A percentile compares a stretch with the other conserved stretches of the same genome.
Conservation (phyloP, 1,140 invertebrate genomes). For the Streblospio benedicti region DNA sequence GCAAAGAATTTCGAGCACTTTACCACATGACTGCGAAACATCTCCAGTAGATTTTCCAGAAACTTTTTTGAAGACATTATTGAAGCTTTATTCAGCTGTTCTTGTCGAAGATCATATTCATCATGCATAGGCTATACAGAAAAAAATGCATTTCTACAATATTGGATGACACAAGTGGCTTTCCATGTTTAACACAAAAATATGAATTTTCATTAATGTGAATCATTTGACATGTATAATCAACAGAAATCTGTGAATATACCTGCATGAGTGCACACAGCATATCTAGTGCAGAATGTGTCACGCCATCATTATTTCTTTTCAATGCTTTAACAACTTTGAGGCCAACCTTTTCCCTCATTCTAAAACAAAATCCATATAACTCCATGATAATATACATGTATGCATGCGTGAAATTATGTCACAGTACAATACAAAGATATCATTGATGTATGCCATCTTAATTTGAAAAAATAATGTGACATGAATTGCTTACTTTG, state of each 20-base stretch:
- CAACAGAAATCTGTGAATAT: no score
- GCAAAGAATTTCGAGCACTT: slow-evolving; percentile 21
- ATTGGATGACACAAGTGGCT: no score
- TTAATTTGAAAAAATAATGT: no score
- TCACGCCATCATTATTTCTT: slow-evolving; percentile 76
- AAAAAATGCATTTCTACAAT: slow-evolving; percentile 1
- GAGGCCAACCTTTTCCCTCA: slow-evolving; percentile 86
- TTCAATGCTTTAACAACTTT: slow-evolving; percentile 87
- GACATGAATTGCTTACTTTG: slow-evolving; percentile 54
- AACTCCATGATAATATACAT: slow-evolving; percentile 7
- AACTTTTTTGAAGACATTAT: slow-evolving; percentile 86
- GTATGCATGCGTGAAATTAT: background rate
- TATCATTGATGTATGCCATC: no score
- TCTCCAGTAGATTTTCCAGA: slow-evolving; percentile 82
- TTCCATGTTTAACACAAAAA: background rate
- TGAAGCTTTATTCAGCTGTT: slow-evolving; percentile 95
- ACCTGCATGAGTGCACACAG: slow-evolving; percentile 91
- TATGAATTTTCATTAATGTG: no score
- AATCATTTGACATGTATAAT: no score
- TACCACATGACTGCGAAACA: slow-evolving; percentile 92
- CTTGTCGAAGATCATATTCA: slow-evolving; percentile 85
- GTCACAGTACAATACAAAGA: no score
- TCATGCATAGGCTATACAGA: slow-evolving; percentile 78
- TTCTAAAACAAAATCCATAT: slow-evolving; percentile 51
- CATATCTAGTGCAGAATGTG: slow-evolving; percentile 93